These are phyloP conservation scores for Mythimna vitellina DNA, from an alignment of 2,888 invertebrate species.

Conservation along the genomic window DNA sequence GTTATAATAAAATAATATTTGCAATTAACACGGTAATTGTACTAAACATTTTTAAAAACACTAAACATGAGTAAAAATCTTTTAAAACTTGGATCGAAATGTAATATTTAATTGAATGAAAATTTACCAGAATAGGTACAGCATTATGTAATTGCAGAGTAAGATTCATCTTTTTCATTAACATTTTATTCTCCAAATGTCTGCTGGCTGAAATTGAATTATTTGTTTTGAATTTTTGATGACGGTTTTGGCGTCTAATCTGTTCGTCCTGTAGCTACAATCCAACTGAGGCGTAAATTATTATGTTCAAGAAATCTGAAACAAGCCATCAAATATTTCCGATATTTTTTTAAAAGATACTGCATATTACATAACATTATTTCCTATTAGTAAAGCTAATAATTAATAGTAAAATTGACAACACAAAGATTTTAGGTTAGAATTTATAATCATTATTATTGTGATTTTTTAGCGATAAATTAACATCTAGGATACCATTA, in stretches of 20 bases:
- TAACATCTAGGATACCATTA: background rate
- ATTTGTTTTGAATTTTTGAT: conserved; percentile 2
- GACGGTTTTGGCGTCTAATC: conserved; percentile 8
- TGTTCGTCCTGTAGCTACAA: too few relatives aligned
- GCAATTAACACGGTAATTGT: background rate
- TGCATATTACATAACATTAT: background rate
- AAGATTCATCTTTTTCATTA: conserved; percentile 1
- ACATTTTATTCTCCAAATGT: conserved; percentile 7
- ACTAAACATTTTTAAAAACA: too few relatives aligned
- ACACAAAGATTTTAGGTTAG: background rate
- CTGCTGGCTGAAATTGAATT: too few relatives aligned
- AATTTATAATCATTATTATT: background rate
- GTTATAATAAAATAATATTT: too few relatives aligned
- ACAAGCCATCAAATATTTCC: background rate
- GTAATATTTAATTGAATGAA: background rate
- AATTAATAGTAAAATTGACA: background rate
- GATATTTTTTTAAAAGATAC: background rate
- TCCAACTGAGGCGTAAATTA: too few relatives aligned
- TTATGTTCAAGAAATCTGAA: background rate
- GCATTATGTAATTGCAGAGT: too few relatives aligned
- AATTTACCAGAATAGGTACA: background rate
- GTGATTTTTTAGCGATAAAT: background rate
- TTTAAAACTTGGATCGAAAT: background rate
- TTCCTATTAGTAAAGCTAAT: background rate
- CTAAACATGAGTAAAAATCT: background rate